Conservation (phyloP, 2,113 vertebrate species). For the Cygnus atratus region DNA sequence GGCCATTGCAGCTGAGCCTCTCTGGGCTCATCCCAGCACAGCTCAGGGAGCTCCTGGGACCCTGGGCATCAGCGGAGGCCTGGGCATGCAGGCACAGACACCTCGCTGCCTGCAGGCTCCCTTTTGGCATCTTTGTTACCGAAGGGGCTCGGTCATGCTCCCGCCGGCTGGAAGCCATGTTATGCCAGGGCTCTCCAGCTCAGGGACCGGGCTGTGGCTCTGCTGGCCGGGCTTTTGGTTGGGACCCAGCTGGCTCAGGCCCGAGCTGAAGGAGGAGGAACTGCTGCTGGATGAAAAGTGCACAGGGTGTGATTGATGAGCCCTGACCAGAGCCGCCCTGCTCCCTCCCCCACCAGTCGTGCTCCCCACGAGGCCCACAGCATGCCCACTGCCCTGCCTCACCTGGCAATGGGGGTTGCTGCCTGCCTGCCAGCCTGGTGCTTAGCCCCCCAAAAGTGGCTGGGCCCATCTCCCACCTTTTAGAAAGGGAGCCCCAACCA, state of each 20-base stretch:
- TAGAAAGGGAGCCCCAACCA: background rate
- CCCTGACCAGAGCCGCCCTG: slow-evolving; percentile 63
- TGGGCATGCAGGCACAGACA: background rate
- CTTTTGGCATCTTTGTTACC: background rate
- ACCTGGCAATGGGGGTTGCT: background rate
- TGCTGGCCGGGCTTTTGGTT: slow-evolving; percentile 57
- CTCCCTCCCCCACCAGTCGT: background rate
- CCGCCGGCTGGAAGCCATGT: background rate
- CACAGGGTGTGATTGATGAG: slow-evolving; percentile 80
- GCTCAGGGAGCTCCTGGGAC: fast-evolving
- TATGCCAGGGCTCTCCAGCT: background rate
- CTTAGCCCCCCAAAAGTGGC: background rate
- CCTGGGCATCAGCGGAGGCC: background rate
- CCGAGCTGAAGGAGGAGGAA: slow-evolving; percentile 74
- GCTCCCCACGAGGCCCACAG: background rate
- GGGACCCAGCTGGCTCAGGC: slow-evolving; percentile 75
- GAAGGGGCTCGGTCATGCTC: background rate
- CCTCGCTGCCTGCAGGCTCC: background rate
- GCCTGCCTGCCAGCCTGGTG: slow-evolving; percentile 4
- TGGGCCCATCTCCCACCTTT: background rate
- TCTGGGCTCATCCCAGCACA: background rate
- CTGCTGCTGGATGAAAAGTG: slow-evolving; percentile 71
- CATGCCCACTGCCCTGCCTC: background rate
- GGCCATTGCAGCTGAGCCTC: background rate
- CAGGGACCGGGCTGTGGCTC: background rate